phyloP scores from a whole-genome alignment of 2,113 vertebrate genomes.

The Carassius carassius region DNA sequence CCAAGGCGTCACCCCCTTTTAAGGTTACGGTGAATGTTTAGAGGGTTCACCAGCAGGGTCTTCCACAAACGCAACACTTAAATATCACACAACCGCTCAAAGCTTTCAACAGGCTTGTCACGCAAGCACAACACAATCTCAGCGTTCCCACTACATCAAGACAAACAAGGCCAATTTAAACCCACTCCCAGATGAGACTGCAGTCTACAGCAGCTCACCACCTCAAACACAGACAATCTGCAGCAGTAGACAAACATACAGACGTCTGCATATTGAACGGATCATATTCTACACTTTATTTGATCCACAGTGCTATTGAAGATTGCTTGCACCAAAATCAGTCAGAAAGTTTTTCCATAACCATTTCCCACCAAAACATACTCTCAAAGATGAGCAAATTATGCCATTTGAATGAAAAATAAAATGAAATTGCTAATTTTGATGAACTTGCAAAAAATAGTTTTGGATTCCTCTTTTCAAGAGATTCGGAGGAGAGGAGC shows the following conservation, averaged over 20 bases:
- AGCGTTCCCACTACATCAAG: neutral
- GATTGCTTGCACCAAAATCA: neutral
- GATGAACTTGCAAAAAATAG: neutral
- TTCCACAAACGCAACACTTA: neutral
- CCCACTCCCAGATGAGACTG: slow-evolving; percentile 2
- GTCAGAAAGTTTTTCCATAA: neutral
- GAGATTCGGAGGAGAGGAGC: neutral
- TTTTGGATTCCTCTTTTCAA: neutral
- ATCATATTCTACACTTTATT: neutral
- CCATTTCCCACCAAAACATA: neutral
- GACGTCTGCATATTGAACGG: neutral
- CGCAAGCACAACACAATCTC: neutral
- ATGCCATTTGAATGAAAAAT: neutral
- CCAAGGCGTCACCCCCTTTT: neutral
- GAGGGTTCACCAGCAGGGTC: slow-evolving; percentile 3
- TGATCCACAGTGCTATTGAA: neutral
- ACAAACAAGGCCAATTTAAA: neutral
- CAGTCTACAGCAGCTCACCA: neutral
- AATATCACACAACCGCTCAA: slow-evolving; percentile 25
- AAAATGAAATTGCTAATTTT: neutral
- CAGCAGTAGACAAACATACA: neutral
- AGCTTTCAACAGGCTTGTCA: slow-evolving; percentile 29
- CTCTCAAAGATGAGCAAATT: neutral
- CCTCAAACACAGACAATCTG: neutral
- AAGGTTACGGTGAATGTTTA: slow-evolving; percentile 13